Evolutionary conservation across 2,113 vertebrate genomes (phyloP).

Genomic region (Thryonomys swinderianus): DNA sequence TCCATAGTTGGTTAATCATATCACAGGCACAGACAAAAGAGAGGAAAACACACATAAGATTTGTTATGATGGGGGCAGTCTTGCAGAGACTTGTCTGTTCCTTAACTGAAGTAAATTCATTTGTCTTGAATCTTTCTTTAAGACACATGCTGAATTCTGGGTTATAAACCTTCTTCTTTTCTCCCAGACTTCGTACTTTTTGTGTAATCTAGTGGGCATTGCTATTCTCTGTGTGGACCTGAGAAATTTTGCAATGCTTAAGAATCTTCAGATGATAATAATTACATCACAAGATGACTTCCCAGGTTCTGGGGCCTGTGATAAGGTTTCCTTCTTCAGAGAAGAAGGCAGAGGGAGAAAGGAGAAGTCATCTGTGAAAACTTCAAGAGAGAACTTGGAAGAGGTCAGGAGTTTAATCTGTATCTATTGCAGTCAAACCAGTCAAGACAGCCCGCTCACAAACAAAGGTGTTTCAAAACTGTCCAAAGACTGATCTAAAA

Average conservation of each 20-base stretch:
- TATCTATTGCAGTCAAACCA: not conserved
- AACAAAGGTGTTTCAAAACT: not conserved
- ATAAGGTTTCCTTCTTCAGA: not conserved
- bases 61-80: constrained; percentile 8
- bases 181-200: not conserved
- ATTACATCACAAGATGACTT: not conserved
- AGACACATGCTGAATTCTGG: not conserved
- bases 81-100: constrained; percentile 47
- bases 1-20: not conserved
- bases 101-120: not conserved
- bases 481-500: constrained; percentile 14
- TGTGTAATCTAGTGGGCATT: not conserved
- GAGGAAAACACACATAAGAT: constrained; percentile 1
- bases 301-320: not conserved
- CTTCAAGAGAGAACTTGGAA: not conserved
- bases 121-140: constrained; percentile 13
- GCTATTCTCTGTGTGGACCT: not conserved
- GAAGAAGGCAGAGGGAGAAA: not conserved
- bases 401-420: not conserved
- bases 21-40: constrained; percentile 2
- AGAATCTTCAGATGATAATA: not conserved
- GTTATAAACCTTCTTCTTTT: not conserved
- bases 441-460: not conserved
- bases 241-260: not conserved
- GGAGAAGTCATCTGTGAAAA: not conserved